phyloP scores from a whole-genome alignment of 2,888 invertebrate species.

The Blastobasis adustella region DNA sequence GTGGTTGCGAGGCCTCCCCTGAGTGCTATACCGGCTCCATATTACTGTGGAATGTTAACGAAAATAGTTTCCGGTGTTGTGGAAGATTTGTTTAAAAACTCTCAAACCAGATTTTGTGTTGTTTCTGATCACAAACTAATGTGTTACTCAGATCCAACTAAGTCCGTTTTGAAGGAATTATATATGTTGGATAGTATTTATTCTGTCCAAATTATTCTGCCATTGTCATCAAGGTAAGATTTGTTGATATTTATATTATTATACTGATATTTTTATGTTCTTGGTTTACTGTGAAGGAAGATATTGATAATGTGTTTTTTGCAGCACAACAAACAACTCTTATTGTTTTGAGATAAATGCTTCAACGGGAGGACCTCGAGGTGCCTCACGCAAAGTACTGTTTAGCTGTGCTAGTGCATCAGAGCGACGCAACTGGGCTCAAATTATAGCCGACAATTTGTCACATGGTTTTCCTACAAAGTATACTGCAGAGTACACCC shows the following conservation, averaged over 20 bases:
- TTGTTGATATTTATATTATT: neutral
- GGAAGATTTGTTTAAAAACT: slow-evolving; percentile 84
- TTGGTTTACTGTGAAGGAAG: too few relatives aligned
- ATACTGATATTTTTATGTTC: too few relatives aligned
- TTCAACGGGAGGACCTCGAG: slow-evolving; percentile 42
- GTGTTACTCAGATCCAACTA: slow-evolving; percentile 83
- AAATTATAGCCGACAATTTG: slow-evolving; percentile 83
- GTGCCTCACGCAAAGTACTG: slow-evolving; percentile 64
- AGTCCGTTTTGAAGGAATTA: slow-evolving; percentile 80
- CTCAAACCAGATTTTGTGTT: slow-evolving; percentile 82
- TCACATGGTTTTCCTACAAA: slow-evolving; percentile 77
- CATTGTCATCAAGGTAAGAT: slow-evolving; percentile 57
- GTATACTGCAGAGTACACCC: slow-evolving; percentile 80
- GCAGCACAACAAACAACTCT: slow-evolving; percentile 70
- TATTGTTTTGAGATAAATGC: slow-evolving; percentile 78
- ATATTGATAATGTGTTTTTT: neutral
- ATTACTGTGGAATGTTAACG: slow-evolving; percentile 77
- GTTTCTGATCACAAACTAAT: slow-evolving; percentile 82
- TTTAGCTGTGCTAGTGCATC: slow-evolving; percentile 72
- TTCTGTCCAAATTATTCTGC: slow-evolving; percentile 78
- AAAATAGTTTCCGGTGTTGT: slow-evolving; percentile 77
- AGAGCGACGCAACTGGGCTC: slow-evolving; percentile 82
- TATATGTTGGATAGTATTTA: slow-evolving; percentile 79
- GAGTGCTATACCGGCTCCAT: slow-evolving; percentile 55
- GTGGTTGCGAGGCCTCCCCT: slow-evolving; percentile 69